Percentiles rank a stretch among this genome's conserved stretches.
These are phyloP conservation scores for Muschampia plurimacula DNA, from an alignment of 2,888 invertebrate species.

Conservation along the genomic window DNA sequence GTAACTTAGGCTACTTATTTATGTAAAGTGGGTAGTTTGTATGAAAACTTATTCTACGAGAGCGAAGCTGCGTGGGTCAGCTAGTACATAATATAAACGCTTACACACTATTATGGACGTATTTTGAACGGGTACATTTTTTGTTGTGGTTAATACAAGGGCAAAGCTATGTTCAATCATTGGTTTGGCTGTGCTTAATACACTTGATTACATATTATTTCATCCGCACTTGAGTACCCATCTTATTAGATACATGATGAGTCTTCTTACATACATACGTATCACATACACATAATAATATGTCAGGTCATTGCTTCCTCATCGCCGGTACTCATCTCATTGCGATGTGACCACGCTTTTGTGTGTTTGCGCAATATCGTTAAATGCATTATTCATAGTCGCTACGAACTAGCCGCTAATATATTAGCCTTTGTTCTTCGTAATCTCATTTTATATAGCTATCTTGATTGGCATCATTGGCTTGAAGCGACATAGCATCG, in stretches of 20 bases:
- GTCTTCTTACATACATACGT: slow-evolving; percentile 45
- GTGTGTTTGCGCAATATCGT: slow-evolving; percentile 64
- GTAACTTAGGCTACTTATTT: too few species aligned
- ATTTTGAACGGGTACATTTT: slow-evolving; percentile 13
- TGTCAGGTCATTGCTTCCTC: slow-evolving; percentile 76
- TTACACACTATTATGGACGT: too few species aligned
- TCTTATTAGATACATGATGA: not conserved
- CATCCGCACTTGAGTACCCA: not conserved
- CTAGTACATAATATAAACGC: too few species aligned
- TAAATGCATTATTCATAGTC: slow-evolving; percentile 69
- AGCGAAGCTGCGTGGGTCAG: too few species aligned
- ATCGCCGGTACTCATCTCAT: slow-evolving; percentile 57
- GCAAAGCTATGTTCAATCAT: not conserved
- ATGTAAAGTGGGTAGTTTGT: too few species aligned
- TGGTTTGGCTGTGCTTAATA: not conserved
- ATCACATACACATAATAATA: slow-evolving; percentile 45
- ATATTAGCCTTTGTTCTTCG: slow-evolving; percentile 69
- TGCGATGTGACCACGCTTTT: slow-evolving; percentile 52
- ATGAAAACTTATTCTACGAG: too few species aligned
- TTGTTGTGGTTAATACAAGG: slow-evolving; percentile 20
- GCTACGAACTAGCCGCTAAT: slow-evolving; percentile 56
- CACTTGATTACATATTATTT: not conserved
- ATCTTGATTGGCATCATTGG: slow-evolving; percentile 47
- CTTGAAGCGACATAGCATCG: slow-evolving; percentile 20
- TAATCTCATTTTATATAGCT: slow-evolving; percentile 53